phyloP scores from a whole-genome alignment of 2,888 invertebrate genomes.

The Hydriomena furcata region DNA sequence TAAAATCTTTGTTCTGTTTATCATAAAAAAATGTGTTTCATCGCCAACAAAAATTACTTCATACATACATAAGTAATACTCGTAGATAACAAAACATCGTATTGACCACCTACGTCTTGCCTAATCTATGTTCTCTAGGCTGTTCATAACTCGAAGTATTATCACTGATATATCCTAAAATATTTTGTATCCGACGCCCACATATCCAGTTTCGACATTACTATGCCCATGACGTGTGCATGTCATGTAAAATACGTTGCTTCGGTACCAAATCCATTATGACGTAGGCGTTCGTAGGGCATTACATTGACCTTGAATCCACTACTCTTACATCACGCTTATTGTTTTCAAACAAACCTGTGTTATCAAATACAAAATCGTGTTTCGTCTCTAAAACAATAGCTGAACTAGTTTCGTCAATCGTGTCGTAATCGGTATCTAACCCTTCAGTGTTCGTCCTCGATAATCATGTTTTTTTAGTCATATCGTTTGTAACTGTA shows the following conservation, averaged over 20 bases:
- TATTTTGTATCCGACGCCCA: constrained; percentile 43
- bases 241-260: constrained; percentile 46
- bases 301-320: constrained; percentile 50
- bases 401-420: constrained; percentile 29
- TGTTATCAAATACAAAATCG: constrained; percentile 39
- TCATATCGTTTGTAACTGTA: constrained; percentile 49
- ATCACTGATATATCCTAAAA: constrained; percentile 20
- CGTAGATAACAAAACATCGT: no score
- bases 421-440: constrained; percentile 32
- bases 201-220: constrained; percentile 46
- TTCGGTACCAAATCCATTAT: constrained; percentile 41
- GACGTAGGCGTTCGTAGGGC: constrained; percentile 46
- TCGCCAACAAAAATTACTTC: no score
- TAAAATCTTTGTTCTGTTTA: no score
- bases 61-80: no score
- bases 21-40: no score
- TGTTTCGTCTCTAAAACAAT: constrained; percentile 35
- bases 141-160: constrained; percentile 13
- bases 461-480: constrained; percentile 40
- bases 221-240: constrained; percentile 42
- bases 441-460: constrained; percentile 36
- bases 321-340: constrained; percentile 25
- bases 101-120: neutral
- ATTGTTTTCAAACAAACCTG: constrained; percentile 39
- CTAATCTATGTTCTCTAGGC: constrained; percentile 5